phyloP scores from a whole-genome alignment of 2,797 vertebrate species.

The Malurus splendens region DNA sequence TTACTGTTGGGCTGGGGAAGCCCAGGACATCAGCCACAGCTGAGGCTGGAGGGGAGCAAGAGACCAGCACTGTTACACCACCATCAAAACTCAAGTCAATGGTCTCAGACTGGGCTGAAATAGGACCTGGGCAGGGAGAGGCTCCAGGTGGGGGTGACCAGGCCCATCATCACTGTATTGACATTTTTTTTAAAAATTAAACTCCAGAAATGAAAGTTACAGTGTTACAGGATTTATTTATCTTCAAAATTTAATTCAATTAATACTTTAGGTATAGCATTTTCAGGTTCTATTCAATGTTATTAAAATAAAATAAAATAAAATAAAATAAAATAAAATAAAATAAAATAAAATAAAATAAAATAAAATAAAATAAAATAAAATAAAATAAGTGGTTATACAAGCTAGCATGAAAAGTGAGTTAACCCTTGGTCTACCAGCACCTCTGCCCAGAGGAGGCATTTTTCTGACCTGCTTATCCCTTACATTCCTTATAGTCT shows the following conservation, averaged over 20 bases:
- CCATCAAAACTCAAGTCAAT: accelerated
- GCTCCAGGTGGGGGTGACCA: background rate
- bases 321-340: background rate
- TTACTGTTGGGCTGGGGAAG: background rate
- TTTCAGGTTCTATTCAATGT: background rate
- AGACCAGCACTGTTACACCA: accelerated
- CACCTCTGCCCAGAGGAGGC: background rate
- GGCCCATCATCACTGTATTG: background rate
- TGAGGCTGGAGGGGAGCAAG: accelerated
- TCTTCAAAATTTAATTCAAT: background rate
- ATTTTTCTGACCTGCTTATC: background rate
- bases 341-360: background rate
- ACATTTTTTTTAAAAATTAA: background rate
- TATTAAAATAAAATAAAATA: background rate
- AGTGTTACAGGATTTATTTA: background rate
- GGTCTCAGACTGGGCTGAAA: background rate
- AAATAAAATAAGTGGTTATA: background rate
- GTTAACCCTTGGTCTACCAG: background rate
- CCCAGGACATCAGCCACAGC: background rate
- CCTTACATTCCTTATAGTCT: background rate
- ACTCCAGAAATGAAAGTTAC: background rate
- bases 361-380: background rate
- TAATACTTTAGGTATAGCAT: background rate
- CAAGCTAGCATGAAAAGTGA: background rate
- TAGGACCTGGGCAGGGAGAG: background rate